A percentile compares a stretch with the other conserved stretches of the same genome.
phyloP scores from a whole-genome alignment of 35 echinoderm and acorn worm species.

The Apostichopus japonicus region DNA sequence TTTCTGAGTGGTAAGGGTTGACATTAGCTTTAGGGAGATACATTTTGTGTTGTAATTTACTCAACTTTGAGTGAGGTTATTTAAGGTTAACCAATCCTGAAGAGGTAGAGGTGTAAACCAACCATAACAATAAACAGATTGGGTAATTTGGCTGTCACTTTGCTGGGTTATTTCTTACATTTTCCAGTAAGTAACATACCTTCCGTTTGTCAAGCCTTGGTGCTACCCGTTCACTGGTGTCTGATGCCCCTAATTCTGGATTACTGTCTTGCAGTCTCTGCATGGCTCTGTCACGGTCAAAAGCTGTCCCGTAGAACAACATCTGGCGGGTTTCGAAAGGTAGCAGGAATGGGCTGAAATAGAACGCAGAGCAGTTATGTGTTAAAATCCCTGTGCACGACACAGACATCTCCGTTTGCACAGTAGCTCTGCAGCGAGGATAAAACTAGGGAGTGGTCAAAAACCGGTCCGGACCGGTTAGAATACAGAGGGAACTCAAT shows the following conservation, averaged over 20 bases:
- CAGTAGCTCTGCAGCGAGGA: too few species aligned
- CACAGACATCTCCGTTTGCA: too few species aligned
- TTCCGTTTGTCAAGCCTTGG: conserved; percentile 95
- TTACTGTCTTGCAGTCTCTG: conserved; percentile 98
- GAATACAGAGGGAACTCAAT: background rate
- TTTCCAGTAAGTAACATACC: conserved; percentile 43
- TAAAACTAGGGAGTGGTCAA: background rate
- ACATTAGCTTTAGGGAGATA: too few species aligned
- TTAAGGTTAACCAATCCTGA: too few species aligned
- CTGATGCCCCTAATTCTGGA: conserved; percentile 81
- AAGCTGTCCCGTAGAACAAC: conserved; percentile 94
- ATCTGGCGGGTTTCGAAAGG: conserved; percentile 98
- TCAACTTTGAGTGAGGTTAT: too few species aligned
- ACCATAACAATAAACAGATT: too few species aligned
- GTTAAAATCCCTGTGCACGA: background rate
- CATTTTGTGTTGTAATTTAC: too few species aligned
- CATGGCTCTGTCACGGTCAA: conserved; percentile 98
- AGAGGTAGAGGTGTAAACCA: too few species aligned
- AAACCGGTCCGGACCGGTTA: background rate
- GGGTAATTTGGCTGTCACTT: too few species aligned
- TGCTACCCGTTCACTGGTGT: conserved; percentile 90
- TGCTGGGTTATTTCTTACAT: too few species aligned
- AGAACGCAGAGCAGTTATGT: conserved; percentile 5
- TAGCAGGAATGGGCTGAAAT: conserved; percentile 88
- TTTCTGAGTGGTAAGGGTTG: too few species aligned